Evolutionary conservation across 2,113 vertebrate genomes (phyloP).

Genomic region (Labeo catla): DNA sequence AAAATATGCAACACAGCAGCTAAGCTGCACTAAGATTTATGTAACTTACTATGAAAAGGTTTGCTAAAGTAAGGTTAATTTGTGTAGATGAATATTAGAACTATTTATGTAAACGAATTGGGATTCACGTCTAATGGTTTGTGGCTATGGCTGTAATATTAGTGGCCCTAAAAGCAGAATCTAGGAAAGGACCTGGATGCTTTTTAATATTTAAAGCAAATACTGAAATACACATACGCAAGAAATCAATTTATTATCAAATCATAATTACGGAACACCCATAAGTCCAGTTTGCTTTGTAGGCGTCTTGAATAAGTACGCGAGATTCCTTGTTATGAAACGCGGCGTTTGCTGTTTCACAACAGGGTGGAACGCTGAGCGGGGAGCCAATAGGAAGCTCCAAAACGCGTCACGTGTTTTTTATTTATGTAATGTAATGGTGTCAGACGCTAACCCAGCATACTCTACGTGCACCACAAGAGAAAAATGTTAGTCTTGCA

Average conservation of each 20-base stretch:
- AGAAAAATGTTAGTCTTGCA: neutral
- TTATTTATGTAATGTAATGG: slow-evolving; percentile 79
- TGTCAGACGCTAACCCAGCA: slow-evolving; percentile 65
- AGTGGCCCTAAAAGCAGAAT: neutral
- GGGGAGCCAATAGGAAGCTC: slow-evolving; percentile 68
- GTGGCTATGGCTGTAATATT: neutral
- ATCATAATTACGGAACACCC: neutral
- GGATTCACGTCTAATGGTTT: neutral
- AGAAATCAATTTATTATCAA: neutral
- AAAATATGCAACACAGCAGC: neutral
- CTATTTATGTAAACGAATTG: neutral
- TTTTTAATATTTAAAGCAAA: neutral
- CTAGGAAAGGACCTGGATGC: neutral
- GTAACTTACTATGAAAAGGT: no score
- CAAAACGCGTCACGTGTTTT: slow-evolving; percentile 70
- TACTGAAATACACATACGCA: neutral
- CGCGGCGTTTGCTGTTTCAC: slow-evolving; percentile 73
- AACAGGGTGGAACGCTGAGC: slow-evolving; percentile 68
- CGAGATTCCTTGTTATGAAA: slow-evolving; percentile 74
- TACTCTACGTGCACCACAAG: neutral
- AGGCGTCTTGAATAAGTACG: slow-evolving; percentile 15
- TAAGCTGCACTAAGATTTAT: neutral
- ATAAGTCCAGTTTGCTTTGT: neutral
- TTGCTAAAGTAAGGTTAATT: neutral
- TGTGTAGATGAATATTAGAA: neutral